A percentile compares a stretch with the other conserved stretches of the same genome.
Evolutionary conservation across 1,140 invertebrate species (phyloP).

Genomic region (Dysdera silvatica): DNA sequence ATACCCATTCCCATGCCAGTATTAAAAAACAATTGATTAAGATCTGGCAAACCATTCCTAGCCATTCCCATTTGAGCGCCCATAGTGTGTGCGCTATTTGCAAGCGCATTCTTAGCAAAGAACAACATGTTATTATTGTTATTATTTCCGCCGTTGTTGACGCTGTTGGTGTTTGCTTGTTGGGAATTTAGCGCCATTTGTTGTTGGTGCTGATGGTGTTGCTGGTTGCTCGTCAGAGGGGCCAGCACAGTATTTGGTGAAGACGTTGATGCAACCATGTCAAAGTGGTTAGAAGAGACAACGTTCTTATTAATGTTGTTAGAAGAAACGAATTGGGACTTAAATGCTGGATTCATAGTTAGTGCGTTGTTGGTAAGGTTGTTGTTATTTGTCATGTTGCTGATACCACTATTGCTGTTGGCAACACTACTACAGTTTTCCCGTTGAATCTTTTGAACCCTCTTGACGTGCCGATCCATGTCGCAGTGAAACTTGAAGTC

Average conservation of each 20-base stretch:
- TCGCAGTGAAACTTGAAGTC: constrained; percentile 62
- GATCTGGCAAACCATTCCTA: constrained; percentile 23
- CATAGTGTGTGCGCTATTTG: background rate
- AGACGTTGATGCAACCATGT: background rate
- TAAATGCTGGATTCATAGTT: too few relatives aligned
- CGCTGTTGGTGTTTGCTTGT: too few relatives aligned
- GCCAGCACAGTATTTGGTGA: background rate
- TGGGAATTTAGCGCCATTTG: background rate
- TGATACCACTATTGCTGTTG: too few relatives aligned
- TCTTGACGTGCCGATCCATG: constrained; percentile 43
- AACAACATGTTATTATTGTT: background rate
- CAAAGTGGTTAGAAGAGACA: constrained; percentile 6
- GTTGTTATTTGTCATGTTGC: too few relatives aligned
- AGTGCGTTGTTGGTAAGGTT: too few relatives aligned
- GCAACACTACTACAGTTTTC: too few relatives aligned
- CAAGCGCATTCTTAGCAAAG: background rate
- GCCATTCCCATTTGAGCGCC: background rate
- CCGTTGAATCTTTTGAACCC: constrained; percentile 26
- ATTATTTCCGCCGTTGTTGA: background rate
- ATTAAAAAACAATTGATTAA: constrained; percentile 23
- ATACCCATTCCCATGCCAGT: constrained; percentile 24
- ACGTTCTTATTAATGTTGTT: too few relatives aligned
- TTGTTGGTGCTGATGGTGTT: background rate
- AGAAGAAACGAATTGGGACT: too few relatives aligned
- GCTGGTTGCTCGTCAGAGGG: background rate